These are phyloP conservation scores for Poeciliopsis retropinna DNA, from an alignment of 2,113 vertebrate genomes.

Conservation along the genomic window DNA sequence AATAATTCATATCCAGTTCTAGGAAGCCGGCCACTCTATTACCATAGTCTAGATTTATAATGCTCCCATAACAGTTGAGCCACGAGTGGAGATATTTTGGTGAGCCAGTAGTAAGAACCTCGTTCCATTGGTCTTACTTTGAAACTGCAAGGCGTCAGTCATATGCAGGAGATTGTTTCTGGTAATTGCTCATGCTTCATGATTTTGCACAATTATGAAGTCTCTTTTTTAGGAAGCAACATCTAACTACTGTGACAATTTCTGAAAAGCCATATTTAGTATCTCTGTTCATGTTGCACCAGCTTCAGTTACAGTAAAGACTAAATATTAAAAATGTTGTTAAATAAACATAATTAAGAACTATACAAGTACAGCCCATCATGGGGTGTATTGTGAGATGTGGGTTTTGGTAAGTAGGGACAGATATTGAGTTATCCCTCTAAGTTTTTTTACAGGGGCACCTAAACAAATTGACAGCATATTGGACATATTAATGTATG, in stretches of 20 bases:
- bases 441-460: no score
- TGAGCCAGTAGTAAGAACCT: slow-evolving; percentile 14
- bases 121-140: slow-evolving; percentile 7
- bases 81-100: slow-evolving; percentile 48
- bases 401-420: slow-evolving; percentile 24
- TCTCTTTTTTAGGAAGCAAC: slow-evolving; percentile 19
- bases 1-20: slow-evolving; percentile 73
- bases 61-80: slow-evolving; percentile 51
- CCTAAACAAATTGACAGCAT: no score
- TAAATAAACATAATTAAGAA: no score
- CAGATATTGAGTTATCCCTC: no score
- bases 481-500: slow-evolving; percentile 12
- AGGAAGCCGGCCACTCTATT: slow-evolving; percentile 65
- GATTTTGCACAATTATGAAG: slow-evolving; percentile 1
- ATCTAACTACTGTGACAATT: background rate
- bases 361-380: background rate
- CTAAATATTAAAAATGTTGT: no score
- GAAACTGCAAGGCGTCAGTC: slow-evolving; percentile 18
- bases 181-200: slow-evolving; percentile 11
- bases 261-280: slow-evolving; percentile 9
- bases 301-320: no score
- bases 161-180: slow-evolving; percentile 1
- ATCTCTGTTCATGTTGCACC: slow-evolving; percentile 10
- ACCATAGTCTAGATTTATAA: slow-evolving; percentile 71
- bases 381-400: slow-evolving; percentile 34